These are phyloP conservation scores for Cheilosia urbana DNA, from an alignment of 2,888 invertebrate genomes.

Conservation along the genomic window DNA sequence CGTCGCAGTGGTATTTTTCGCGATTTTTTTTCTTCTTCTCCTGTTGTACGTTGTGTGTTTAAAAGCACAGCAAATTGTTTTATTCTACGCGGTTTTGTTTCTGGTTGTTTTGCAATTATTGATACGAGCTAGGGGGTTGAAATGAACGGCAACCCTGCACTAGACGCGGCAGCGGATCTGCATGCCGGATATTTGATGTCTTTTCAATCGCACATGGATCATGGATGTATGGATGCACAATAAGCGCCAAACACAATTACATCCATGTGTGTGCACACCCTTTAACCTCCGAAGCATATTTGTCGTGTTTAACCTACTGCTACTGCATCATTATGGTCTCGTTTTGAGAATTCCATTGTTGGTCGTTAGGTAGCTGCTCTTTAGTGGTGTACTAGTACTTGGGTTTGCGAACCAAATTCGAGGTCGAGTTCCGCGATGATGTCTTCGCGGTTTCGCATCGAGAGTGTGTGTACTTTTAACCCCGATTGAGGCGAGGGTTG, in stretches of 20 bases:
- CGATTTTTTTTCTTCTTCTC: slow-evolving; percentile 31
- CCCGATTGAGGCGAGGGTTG: slow-evolving; percentile 75
- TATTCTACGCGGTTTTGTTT: slow-evolving; percentile 75
- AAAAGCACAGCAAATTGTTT: slow-evolving; percentile 76
- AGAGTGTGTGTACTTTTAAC: slow-evolving; percentile 71
- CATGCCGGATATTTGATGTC: slow-evolving; percentile 73
- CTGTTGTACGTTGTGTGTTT: slow-evolving; percentile 57
- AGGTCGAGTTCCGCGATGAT: slow-evolving; percentile 72
- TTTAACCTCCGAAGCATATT: slow-evolving; percentile 72
- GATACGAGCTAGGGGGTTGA: slow-evolving; percentile 72
- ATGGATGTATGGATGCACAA: slow-evolving; percentile 57
- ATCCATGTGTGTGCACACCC: slow-evolving; percentile 61
- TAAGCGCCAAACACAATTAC: slow-evolving; percentile 46
- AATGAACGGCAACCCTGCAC: slow-evolving; percentile 66
- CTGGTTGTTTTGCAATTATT: slow-evolving; percentile 76
- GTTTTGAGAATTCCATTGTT: slow-evolving; percentile 63
- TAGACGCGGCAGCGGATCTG: slow-evolving; percentile 62
- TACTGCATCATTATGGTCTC: slow-evolving; percentile 69
- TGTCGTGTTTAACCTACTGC: slow-evolving; percentile 74
- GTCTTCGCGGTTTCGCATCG: slow-evolving; percentile 63
- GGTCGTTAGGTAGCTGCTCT: slow-evolving; percentile 69
- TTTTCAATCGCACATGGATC: slow-evolving; percentile 66
- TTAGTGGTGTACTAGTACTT: slow-evolving; percentile 60
- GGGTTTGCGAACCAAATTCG: slow-evolving; percentile 61
- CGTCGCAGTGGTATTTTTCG: slow-evolving; percentile 15